Evolutionary conservation across 2,113 vertebrate genomes (phyloP).

Genomic region (Hyperopisus bebe): DNA sequence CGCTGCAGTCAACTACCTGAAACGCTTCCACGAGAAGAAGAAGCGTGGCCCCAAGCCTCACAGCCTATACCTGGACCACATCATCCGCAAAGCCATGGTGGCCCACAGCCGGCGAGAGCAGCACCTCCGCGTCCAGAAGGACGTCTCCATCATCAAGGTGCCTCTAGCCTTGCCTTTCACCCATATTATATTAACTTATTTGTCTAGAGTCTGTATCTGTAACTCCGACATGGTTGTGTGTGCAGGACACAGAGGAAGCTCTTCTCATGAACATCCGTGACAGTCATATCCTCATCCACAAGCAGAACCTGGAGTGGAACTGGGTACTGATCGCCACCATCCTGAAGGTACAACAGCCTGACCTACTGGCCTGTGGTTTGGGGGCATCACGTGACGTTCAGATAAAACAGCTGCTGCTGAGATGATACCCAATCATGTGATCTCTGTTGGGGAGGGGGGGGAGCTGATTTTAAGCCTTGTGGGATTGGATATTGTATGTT

Average conservation of each 20-base stretch:
- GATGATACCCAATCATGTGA: not conserved
- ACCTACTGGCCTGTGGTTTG: not conserved
- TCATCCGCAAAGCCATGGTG: constrained; percentile 84
- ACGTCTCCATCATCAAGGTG: constrained; percentile 94
- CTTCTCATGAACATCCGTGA: constrained; percentile 88
- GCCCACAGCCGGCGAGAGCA: constrained; percentile 80
- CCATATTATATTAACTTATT: not conserved
- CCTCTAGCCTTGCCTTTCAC: not conserved
- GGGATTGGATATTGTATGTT: not conserved
- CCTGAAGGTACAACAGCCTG: constrained; percentile 72
- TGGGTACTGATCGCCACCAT: constrained; percentile 95
- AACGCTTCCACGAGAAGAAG: constrained; percentile 96
- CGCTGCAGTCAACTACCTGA: constrained; percentile 88
- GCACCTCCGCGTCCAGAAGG: constrained; percentile 76
- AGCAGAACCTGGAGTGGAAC: constrained; percentile 96
- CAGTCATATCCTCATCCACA: constrained; percentile 93
- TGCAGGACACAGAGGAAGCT: constrained; percentile 91
- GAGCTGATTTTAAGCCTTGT: not conserved
- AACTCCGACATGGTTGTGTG: not conserved
- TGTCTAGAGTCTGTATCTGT: not conserved
- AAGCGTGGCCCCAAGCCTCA: constrained; percentile 89
- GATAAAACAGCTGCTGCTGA: not conserved
- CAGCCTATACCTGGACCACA: constrained; percentile 94
- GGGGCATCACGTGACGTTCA: too few species aligned
- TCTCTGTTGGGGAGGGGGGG: not conserved